These are phyloP conservation scores for Drosophila stalkeri DNA, from an alignment of 2,888 invertebrate genomes.

Conservation along the genomic window DNA sequence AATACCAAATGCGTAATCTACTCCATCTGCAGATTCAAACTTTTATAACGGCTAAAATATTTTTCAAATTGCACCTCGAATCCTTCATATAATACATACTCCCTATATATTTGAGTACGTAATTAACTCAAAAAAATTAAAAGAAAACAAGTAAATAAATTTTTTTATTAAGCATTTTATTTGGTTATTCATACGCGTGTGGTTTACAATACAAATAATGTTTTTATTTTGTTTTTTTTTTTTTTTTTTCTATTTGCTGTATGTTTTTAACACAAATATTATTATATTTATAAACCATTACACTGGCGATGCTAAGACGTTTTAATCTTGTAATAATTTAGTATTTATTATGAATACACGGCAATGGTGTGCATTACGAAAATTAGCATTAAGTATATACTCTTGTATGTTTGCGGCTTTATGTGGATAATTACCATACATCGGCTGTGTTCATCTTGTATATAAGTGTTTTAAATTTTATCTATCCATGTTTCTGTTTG, in stretches of 20 bases:
- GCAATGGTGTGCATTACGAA: constrained; percentile 70
- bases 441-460: constrained; percentile 48
- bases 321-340: constrained; percentile 66
- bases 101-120: background rate
- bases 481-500: constrained; percentile 61
- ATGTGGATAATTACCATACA: constrained; percentile 45
- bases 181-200: constrained; percentile 81
- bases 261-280: constrained; percentile 75
- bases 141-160: background rate
- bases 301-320: constrained; percentile 68
- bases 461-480: constrained; percentile 65
- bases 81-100: background rate
- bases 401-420: constrained; percentile 48
- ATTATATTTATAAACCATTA: constrained; percentile 60
- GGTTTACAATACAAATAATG: constrained; percentile 82
- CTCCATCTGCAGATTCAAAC: background rate
- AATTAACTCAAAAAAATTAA: background rate
- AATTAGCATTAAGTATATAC: constrained; percentile 62
- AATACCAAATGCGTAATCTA: background rate
- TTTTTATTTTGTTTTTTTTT: constrained; percentile 32
- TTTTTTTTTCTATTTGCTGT: constrained; percentile 56
- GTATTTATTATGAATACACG: constrained; percentile 53
- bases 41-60: background rate
- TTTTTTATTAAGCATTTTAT: constrained; percentile 75
- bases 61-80: background rate